Conservation (phyloP, 1,140 invertebrate genomes). For the Sarcophaga peregrina region DNA sequence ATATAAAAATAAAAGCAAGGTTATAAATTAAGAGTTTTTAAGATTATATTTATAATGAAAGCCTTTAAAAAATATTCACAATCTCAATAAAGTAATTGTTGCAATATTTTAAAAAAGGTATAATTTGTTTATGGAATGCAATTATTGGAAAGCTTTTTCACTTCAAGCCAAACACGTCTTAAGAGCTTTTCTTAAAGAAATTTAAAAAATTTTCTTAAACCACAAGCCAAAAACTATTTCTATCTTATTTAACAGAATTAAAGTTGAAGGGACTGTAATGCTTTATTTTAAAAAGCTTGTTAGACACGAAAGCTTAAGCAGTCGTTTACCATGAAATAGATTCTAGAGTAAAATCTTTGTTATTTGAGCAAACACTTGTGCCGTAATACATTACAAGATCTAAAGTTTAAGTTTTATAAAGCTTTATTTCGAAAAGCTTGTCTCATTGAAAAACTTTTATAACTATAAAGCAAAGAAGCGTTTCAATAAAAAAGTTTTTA, state of each 20-base stretch:
- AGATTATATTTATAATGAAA: too few relatives aligned
- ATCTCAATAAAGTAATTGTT: too few relatives aligned
- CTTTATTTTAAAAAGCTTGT: background rate
- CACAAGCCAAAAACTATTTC: too few relatives aligned
- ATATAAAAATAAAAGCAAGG: too few relatives aligned
- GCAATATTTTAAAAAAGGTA: background rate
- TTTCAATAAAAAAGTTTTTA: constrained; percentile 17
- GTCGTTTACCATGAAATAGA: background rate
- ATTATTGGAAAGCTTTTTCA: too few relatives aligned
- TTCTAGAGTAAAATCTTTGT: background rate
- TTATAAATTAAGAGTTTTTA: background rate
- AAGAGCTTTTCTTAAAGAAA: too few relatives aligned
- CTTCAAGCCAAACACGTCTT: too few relatives aligned
- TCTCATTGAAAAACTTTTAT: background rate
- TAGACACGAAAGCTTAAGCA: background rate
- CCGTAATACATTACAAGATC: too few relatives aligned
- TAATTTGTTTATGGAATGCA: background rate
- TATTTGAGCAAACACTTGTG: too few relatives aligned
- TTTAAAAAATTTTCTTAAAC: too few relatives aligned
- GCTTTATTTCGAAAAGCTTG: background rate
- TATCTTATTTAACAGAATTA: background rate
- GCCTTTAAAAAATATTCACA: too few relatives aligned
- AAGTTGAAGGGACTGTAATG: background rate
- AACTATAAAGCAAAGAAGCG: background rate
- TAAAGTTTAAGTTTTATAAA: background rate